phyloP scores from a whole-genome alignment of 1,140 invertebrate genomes.

The Ephestia elutella region DNA sequence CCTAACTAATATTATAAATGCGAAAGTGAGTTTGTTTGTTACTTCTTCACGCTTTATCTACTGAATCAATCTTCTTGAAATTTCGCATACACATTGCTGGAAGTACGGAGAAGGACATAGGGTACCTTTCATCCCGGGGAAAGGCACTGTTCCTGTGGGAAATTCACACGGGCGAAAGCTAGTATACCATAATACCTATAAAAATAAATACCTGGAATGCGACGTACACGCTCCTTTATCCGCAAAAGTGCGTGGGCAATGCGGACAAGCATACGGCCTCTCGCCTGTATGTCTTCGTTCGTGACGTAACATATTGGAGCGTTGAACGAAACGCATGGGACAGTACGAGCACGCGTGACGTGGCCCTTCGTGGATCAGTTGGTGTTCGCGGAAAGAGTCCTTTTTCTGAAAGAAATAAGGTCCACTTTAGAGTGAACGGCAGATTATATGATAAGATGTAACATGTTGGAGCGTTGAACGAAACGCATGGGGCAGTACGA shows the following conservation, averaged over 20 bases:
- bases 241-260: slow-evolving; percentile 73
- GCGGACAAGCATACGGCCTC: slow-evolving; percentile 74
- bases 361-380: slow-evolving; percentile 74
- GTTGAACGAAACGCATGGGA: slow-evolving; percentile 75
- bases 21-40: no score
- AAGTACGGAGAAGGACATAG: no score
- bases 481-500: slow-evolving; percentile 70
- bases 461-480: no score
- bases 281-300: slow-evolving; percentile 75
- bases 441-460: no score
- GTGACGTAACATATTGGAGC: slow-evolving; percentile 75
- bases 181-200: no score
- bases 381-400: slow-evolving; percentile 75
- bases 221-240: slow-evolving; percentile 76
- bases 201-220: slow-evolving; percentile 65
- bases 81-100: no score
- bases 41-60: no score
- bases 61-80: no score
- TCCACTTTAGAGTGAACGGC: background rate
- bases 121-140: no score
- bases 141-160: no score
- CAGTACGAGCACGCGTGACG: slow-evolving; percentile 75
- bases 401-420: slow-evolving; percentile 56
- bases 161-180: no score
- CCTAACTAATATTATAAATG: no score